Base-by-base conservation (phyloP, 2,888 invertebrate species). In the Nyleta sp. region DNA sequence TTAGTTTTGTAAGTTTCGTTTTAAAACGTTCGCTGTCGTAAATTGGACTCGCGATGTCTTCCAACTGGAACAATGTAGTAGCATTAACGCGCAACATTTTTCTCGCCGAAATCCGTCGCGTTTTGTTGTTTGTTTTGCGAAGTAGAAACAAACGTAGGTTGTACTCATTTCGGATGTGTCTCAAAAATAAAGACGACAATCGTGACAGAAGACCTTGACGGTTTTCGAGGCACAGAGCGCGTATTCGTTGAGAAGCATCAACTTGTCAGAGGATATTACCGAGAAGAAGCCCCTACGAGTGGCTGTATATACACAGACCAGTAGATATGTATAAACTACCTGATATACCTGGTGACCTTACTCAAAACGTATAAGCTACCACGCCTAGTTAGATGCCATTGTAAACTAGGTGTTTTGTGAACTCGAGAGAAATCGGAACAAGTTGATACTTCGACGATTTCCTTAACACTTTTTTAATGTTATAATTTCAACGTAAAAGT, bases 341-440 rank as follows among this genome's bases (percentile, higher is more conserved):
- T 76, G 70, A 84, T 82, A 81, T 84, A 86, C 85, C 85, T 84
- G 86, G 86, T 87, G 87, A 87, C 87, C 88, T 88, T 89, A 87
- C 86, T 88, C 87, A 88, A 86, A 87, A 81, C 82, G 81, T 84
- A 84, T 82, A 79, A 82, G 74, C 82, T 81, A 82, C 87, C 87
- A 86, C 88, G 87, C 88, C 88, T 88, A 87, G 88, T 89, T 89
- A 87, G 87, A 83, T 84, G 77, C 82, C 81, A 87, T 88, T 88
- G 87, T 88, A 78, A 71, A 71, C 52, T 46, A 52, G 70, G 76
- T 76, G 73, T 72, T 74, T 80, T 78, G 74, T 78, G 55, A 80
- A 80, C 65, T 70, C 57, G 44, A 65, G 65, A 59, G 72, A 57
- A 70, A 80, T 74, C 73, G 72, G 72, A 70, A 77, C 80, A 65